A percentile compares a stretch with the other conserved stretches of the same genome.
Conservation (phyloP, 2,113 vertebrate species). For the Etheostoma spectabile region DNA sequence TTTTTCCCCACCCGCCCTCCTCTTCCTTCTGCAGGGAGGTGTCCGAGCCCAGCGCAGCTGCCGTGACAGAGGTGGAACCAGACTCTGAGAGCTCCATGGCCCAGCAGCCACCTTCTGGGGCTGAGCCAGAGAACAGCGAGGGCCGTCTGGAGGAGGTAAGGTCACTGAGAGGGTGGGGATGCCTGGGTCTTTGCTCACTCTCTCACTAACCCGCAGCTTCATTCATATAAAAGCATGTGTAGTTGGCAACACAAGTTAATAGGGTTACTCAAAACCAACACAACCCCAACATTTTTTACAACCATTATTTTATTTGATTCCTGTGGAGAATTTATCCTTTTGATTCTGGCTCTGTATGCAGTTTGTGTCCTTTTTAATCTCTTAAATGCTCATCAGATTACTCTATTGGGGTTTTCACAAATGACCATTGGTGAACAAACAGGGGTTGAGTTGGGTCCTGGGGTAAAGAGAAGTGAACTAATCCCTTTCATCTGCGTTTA, state of each 20-base stretch:
- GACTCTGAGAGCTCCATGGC: conserved; percentile 75
- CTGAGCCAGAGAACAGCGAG: conserved; percentile 76
- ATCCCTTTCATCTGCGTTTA: conserved; percentile 42
- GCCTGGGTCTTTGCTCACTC: conserved; percentile 39
- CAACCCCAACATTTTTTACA: conserved; percentile 23
- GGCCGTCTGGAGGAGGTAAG: conserved; percentile 85
- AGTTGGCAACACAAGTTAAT: conserved; percentile 11
- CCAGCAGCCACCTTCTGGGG: conserved; percentile 75
- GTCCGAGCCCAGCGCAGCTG: conserved; percentile 80
- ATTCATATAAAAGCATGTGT: conserved; percentile 63
- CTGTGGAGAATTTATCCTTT: not conserved
- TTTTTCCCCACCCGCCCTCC: conserved; percentile 12
- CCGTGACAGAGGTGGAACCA: conserved; percentile 80
- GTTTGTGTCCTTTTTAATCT: conserved; percentile 2
- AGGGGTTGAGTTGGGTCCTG: conserved; percentile 65
- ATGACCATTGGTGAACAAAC: not conserved
- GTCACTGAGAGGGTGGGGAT: conserved; percentile 48
- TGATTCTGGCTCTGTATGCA: not conserved
- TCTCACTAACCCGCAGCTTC: conserved; percentile 69
- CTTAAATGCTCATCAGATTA: not conserved
- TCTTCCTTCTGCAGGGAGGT: conserved; percentile 79
- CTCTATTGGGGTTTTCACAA: not conserved
- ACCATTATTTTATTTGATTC: not conserved
- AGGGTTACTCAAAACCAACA: conserved; percentile 60
- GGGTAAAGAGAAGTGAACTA: conserved; percentile 39